A percentile compares a stretch with the other conserved stretches of the same genome.
These are phyloP conservation scores for Malaclemys terrapin DNA, from an alignment of 2,113 vertebrate genomes.

Conservation along the genomic window DNA sequence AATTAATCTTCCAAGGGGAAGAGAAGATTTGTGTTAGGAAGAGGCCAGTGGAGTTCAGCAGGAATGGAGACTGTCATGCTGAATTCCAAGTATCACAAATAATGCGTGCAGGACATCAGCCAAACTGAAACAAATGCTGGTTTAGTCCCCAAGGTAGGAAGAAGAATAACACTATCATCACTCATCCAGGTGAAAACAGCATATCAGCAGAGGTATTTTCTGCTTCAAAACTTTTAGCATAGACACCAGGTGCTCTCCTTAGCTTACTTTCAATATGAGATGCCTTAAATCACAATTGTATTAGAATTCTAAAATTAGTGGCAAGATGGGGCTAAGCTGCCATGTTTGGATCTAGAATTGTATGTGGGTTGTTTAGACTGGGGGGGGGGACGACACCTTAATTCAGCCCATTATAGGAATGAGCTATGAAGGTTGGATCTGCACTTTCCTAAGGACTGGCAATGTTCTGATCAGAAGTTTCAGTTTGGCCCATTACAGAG, in stretches of 20 bases:
- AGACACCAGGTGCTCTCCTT: neutral
- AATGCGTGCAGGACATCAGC: neutral
- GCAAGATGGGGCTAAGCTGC: neutral
- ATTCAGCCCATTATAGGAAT: neutral
- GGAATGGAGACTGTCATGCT: neutral
- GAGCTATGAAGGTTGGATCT: neutral
- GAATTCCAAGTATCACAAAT: neutral
- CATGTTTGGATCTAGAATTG: neutral
- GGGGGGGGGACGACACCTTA: fast-evolving
- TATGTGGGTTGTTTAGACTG: neutral
- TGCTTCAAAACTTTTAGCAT: neutral
- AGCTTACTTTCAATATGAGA: neutral
- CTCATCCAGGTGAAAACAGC: neutral
- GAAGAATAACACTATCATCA: neutral
- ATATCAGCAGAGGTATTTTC: neutral
- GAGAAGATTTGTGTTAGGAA: neutral
- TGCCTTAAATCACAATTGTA: neutral
- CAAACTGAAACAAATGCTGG: neutral
- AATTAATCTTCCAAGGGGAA: neutral
- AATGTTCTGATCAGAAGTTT: neutral
- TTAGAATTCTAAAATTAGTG: neutral
- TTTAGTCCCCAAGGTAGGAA: neutral
- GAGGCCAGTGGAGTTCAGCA: neutral
- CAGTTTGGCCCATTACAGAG: neutral
- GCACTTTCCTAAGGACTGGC: neutral